Evolutionary conservation across 2,888 invertebrate species (phyloP).

Genomic region (Papilio gigon): DNA sequence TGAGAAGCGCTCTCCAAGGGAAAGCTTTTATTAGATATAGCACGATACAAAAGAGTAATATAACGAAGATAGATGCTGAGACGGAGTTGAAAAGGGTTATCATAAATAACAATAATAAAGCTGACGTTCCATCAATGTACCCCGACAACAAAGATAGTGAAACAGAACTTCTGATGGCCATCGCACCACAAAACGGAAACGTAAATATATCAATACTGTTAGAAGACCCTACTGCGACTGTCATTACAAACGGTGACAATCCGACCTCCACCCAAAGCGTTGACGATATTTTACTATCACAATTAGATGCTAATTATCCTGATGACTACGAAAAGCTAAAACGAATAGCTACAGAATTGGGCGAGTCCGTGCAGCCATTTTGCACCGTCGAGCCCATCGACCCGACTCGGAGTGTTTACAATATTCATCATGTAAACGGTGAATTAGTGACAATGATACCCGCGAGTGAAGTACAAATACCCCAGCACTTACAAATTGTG

Average conservation of each 20-base stretch:
- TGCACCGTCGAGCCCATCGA: slow-evolving; percentile 83
- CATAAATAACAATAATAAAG: slow-evolving; percentile 76
- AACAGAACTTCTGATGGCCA: slow-evolving; percentile 70
- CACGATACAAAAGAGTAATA: slow-evolving; percentile 79
- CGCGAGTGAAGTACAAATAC: slow-evolving; percentile 72
- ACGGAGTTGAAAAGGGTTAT: slow-evolving; percentile 72
- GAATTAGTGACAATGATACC: slow-evolving; percentile 78
- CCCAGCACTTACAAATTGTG: slow-evolving; percentile 81
- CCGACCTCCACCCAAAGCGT: slow-evolving; percentile 84
- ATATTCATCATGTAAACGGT: slow-evolving; percentile 78
- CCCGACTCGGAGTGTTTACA: slow-evolving; percentile 79
- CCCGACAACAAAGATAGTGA: slow-evolving; percentile 69
- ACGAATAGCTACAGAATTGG: slow-evolving; percentile 91
- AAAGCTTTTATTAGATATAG: slow-evolving; percentile 85
- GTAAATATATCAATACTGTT: slow-evolving; percentile 78
- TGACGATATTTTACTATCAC: slow-evolving; percentile 87
- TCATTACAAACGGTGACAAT: slow-evolving; percentile 77
- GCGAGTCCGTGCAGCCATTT: slow-evolving; percentile 88
- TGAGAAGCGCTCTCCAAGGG: slow-evolving; percentile 92
- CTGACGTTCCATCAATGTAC: slow-evolving; percentile 82
- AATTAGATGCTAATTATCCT: slow-evolving; percentile 86
- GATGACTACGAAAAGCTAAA: slow-evolving; percentile 93
- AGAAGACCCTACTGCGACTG: slow-evolving; percentile 72
- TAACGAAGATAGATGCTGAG: slow-evolving; percentile 70
- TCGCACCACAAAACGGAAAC: slow-evolving; percentile 68